Percentiles rank a stretch among this genome's conserved stretches.
phyloP scores from a whole-genome alignment of 1,140 invertebrate species.

The Theocolax elegans region DNA sequence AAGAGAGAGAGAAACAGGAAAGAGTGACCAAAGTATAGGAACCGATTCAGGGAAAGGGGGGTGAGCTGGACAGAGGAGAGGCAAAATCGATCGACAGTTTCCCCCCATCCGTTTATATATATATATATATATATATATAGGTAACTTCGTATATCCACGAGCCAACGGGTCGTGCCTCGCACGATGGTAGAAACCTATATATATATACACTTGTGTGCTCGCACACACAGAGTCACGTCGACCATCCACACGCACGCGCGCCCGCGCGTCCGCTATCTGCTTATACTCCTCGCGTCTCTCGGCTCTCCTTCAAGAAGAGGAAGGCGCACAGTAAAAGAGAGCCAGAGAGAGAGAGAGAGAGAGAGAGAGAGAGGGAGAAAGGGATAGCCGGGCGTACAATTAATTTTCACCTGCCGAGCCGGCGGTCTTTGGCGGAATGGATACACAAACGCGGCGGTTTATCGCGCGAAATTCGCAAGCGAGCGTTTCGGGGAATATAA shows the following conservation, averaged over 20 bases:
- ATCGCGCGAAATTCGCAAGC: conserved; percentile 20
- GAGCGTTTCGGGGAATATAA: background rate
- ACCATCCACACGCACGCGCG: background rate
- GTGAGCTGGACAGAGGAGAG: conserved; percentile 33
- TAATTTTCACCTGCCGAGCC: conserved; percentile 62
- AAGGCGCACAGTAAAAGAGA: too few species aligned
- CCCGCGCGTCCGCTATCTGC: background rate
- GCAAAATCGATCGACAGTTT: conserved; percentile 63
- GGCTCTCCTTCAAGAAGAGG: conserved; percentile 43
- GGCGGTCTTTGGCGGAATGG: conserved; percentile 51
- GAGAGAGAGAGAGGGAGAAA: conserved; percentile 1
- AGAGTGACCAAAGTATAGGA: too few species aligned
- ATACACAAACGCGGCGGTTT: conserved; percentile 40
- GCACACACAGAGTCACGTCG: conserved; percentile 19
- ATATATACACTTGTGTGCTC: too few species aligned
- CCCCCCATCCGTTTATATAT: conserved; percentile 44
- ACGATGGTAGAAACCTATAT: conserved; percentile 31
- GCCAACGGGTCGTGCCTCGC: background rate
- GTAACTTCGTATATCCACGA: background rate
- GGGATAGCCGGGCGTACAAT: conserved; percentile 53
- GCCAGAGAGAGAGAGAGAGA: background rate
- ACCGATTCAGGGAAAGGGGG: conserved; percentile 5
- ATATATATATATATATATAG: too few species aligned
- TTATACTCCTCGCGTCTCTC: background rate
- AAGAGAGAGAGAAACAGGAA: background rate